Evolutionary conservation across 2,797 vertebrate species (phyloP), one percentile per base, ranked within the genome.

Genomic region (Apogon hyalosoma): DNA sequence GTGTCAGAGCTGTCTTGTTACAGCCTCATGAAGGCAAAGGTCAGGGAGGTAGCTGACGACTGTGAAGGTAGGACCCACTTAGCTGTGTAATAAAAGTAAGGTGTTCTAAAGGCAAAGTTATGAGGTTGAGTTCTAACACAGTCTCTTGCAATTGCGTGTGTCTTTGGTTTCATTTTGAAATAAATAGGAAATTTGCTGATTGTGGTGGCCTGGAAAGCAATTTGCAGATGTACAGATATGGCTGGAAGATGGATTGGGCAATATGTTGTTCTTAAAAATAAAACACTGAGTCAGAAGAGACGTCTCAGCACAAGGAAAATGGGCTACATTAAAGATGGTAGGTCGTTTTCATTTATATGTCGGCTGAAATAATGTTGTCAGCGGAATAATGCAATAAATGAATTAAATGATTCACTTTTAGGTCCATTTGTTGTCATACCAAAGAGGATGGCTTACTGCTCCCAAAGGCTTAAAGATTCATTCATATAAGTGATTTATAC

Each of bases 21-120:
- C 58, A 55, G 28, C 36, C 64, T 40, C 78, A 63, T 67, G 56
- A 57, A 71, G 62, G 66, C 63, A 88, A 90, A 90, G 87, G 88
- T 87, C 80, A 86, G 65, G 40, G 51, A 80, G 43, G 69, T 36
- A 24, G 77, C 53, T 46, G 24, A 28, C 6, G 70, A 72, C 55
- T 71, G 65, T 59, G 61, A 51, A 69, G 68, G 63, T 70, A 13
- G 12, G 56, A 40, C 36, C 14, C 43, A 21, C 19, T 42, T 6
- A 2, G 16, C 19, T 39, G 15, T 58, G 47, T 2, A 7, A 36
- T 42, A 16, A 12, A 18, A 38, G 18, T 12, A 31, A n/a, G 43
- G 49, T 11, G 15, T 8, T 40, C 4, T 12, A 28, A 28, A 28
- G 24, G 4, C 41, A 13, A 1, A 51, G n/a, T 45, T 50, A 16